A percentile compares a stretch with the other conserved stretches of the same genome.
Conservation (phyloP, 1,140 invertebrate species). For the Drosophila willistoni region DNA sequence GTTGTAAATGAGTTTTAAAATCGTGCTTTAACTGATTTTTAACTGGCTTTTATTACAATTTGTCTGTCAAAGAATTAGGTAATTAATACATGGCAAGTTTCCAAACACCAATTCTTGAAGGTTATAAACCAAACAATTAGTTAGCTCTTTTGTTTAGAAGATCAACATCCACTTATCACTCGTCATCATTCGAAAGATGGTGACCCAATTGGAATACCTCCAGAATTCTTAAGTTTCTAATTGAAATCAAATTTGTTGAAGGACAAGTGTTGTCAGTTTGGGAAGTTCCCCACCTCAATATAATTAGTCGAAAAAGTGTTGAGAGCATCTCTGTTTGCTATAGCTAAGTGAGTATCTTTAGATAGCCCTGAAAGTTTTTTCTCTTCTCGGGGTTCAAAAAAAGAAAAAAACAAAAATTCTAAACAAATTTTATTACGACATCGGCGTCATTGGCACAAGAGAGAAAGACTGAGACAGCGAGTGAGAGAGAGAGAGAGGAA, state of each 20-base stretch:
- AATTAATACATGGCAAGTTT: too few species aligned
- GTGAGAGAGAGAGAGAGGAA: too few species aligned
- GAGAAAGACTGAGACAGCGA: constrained; percentile 8
- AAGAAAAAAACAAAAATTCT: constrained; percentile 46
- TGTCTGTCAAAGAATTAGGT: too few species aligned
- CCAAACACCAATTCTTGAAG: too few species aligned
- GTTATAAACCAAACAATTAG: too few species aligned
- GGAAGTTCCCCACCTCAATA: not conserved
- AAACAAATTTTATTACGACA: constrained; percentile 78
- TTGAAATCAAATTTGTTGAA: constrained; percentile 3
- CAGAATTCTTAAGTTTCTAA: not conserved
- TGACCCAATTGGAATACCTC: not conserved
- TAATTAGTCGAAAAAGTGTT: constrained; percentile 63
- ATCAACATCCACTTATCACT: too few species aligned
- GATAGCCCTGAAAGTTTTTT: constrained; percentile 69
- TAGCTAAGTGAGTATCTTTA: constrained; percentile 44
- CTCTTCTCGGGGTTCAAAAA: not conserved
- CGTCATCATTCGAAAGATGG: too few species aligned
- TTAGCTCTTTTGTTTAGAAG: too few species aligned
- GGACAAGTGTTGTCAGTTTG: constrained; percentile 5
- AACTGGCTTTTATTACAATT: too few species aligned
- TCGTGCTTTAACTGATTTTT: too few species aligned
- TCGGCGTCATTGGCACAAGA: constrained; percentile 43
- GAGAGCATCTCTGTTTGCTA: constrained; percentile 45
- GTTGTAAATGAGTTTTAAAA: too few species aligned